Conservation (phyloP, 2,888 invertebrate species). For the Lymantria monacha region DNA sequence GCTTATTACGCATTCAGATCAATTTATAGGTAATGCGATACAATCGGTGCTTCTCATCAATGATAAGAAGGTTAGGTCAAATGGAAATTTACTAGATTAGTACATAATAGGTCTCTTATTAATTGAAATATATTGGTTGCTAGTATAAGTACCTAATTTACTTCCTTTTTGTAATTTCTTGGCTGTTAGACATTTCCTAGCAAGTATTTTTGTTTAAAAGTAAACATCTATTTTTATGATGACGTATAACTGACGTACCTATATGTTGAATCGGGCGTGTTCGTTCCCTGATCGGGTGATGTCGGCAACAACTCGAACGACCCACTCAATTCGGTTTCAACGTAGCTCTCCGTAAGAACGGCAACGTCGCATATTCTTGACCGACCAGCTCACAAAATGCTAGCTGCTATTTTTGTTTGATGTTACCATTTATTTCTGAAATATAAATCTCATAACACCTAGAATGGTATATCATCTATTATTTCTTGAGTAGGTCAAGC, state of each 20-base stretch:
- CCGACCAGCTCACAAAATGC: conserved; percentile 20
- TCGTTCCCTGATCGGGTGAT: conserved; percentile 45
- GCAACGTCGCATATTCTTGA: conserved; percentile 65
- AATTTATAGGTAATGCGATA: too few relatives aligned
- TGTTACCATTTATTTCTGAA: conserved; percentile 1
- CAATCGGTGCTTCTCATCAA: too few relatives aligned
- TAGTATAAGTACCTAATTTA: too few relatives aligned
- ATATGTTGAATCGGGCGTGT: conserved; percentile 31
- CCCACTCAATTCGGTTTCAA: conserved; percentile 46
- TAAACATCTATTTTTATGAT: conserved; percentile 35
- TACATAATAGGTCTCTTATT: too few relatives aligned
- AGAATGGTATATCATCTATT: background rate
- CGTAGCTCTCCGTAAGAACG: conserved; percentile 49
- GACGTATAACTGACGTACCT: conserved; percentile 49
- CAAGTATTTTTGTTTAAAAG: conserved; percentile 4
- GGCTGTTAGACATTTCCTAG: too few relatives aligned
- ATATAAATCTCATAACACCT: background rate
- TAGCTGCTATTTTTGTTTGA: conserved; percentile 22
- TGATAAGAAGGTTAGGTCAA: too few relatives aligned
- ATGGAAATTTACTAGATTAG: too few relatives aligned
- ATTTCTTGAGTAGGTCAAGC: background rate
- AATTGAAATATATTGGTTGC: too few relatives aligned
- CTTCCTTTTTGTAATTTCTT: too few relatives aligned
- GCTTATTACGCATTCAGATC: too few relatives aligned
- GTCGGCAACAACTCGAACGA: conserved; percentile 48